These are phyloP conservation scores for Eulithis prunata DNA, from an alignment of 2,888 invertebrate genomes.

Conservation along the genomic window DNA sequence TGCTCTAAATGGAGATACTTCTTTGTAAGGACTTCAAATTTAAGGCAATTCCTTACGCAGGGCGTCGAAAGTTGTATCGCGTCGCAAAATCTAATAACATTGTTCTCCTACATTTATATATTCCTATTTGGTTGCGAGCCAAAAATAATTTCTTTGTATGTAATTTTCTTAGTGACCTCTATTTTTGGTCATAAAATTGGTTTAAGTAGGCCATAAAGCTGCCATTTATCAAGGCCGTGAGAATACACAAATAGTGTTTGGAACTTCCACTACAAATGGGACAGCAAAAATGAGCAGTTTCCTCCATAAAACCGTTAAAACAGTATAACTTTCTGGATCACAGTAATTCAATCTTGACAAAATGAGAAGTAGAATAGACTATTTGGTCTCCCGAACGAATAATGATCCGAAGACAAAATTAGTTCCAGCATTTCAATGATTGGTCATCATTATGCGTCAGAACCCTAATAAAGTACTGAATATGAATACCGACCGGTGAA, in stretches of 20 bases:
- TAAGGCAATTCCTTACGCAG: background rate
- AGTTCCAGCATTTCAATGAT: no score
- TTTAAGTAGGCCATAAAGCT: constrained; percentile 16
- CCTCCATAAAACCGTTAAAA: background rate
- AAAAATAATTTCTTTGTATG: constrained; percentile 2
- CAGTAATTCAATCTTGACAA: no score
- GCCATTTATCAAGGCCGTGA: constrained; percentile 16
- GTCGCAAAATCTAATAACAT: constrained; percentile 7
- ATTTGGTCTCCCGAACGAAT: no score
- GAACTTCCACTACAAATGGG: constrained; percentile 10
- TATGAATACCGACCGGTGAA: no score
- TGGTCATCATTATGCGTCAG: no score
- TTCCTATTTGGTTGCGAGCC: constrained; percentile 13
- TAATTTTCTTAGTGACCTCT: constrained; percentile 8
- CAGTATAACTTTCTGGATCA: background rate
- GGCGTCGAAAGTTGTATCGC: background rate
- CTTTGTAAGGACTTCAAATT: background rate
- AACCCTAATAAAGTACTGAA: no score
- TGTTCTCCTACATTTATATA: background rate
- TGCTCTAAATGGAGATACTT: no score
- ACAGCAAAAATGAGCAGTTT: background rate
- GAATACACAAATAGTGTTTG: constrained; percentile 4
- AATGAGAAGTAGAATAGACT: no score
- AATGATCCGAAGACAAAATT: no score
- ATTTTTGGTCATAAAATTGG: constrained; percentile 5